phyloP scores from a whole-genome alignment of 2,888 invertebrate species.

The Noctuana brunneofusca region DNA sequence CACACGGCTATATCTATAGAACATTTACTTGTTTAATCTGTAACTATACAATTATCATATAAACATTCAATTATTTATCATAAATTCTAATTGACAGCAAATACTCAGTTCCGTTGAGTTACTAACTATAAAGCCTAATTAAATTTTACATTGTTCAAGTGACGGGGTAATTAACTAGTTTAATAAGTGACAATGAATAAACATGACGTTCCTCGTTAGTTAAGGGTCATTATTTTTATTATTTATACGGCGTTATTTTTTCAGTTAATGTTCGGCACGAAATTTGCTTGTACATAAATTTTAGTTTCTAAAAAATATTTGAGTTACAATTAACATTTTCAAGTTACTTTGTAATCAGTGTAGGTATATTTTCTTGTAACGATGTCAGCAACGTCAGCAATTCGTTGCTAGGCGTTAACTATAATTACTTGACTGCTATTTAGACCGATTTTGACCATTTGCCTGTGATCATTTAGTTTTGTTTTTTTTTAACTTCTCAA shows the following conservation, averaged over 20 bases:
- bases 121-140: slow-evolving; percentile 11
- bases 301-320: too few species aligned
- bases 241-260: background rate
- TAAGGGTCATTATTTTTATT: slow-evolving; percentile 6
- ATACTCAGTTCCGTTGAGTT: slow-evolving; percentile 12
- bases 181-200: slow-evolving; percentile 21
- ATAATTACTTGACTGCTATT: too few species aligned
- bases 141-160: slow-evolving; percentile 16
- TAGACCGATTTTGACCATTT: too few species aligned
- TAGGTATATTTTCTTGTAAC: too few species aligned
- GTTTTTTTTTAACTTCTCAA: too few species aligned
- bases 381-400: too few species aligned
- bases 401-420: too few species aligned
- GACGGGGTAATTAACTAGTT: slow-evolving; percentile 10
- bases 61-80: slow-evolving; percentile 3
- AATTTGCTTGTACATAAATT: background rate
- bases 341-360: too few species aligned
- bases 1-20: too few species aligned
- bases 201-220: slow-evolving; percentile 4
- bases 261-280: background rate
- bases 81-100: slow-evolving; percentile 3
- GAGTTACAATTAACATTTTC: too few species aligned
- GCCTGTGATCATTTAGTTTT: too few species aligned
- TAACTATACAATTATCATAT: background rate
- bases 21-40: too few species aligned